Percentiles rank a stretch among this genome's conserved stretches.
These are phyloP conservation scores for Cromileptes altivelis DNA, from an alignment of 2,113 vertebrate species.

Conservation along the genomic window DNA sequence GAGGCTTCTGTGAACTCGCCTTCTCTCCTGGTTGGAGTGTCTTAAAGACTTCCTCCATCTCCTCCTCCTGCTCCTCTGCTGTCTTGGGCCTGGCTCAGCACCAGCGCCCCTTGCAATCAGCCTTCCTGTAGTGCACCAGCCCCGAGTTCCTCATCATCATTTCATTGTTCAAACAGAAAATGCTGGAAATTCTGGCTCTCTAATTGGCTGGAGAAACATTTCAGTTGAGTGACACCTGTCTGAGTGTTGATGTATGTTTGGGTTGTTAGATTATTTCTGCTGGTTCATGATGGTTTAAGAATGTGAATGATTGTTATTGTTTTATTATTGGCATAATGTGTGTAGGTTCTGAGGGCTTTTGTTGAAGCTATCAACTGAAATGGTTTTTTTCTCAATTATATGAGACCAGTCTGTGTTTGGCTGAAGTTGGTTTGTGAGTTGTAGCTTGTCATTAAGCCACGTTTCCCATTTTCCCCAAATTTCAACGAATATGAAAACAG, in stretches of 20 bases:
- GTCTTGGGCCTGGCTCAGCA: slow-evolving; percentile 22
- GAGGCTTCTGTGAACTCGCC: slow-evolving; percentile 65
- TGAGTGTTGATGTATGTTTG: background rate
- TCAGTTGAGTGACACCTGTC: slow-evolving; percentile 1
- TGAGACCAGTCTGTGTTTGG: slow-evolving; percentile 15
- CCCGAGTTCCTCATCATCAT: background rate
- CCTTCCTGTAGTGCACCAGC: slow-evolving; percentile 43
- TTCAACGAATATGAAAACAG: background rate
- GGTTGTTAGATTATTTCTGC: background rate
- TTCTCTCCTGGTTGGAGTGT: slow-evolving; percentile 74
- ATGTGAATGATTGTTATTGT: background rate
- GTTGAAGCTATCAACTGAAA: background rate
- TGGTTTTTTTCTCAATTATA: slow-evolving; percentile 7
- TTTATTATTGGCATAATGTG: background rate
- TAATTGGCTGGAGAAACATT: slow-evolving; percentile 7
- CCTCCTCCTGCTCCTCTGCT: slow-evolving; percentile 49
- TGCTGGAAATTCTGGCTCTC: background rate
- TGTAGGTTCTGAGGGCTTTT: background rate
- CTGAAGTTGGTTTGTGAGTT: slow-evolving; percentile 9
- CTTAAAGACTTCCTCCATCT: slow-evolving; percentile 73
- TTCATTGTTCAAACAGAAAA: slow-evolving; percentile 4
- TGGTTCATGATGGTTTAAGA: background rate
- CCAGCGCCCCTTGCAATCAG: slow-evolving; percentile 56
- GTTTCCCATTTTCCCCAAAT: background rate
- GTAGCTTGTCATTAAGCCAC: background rate